Base-by-base conservation (phyloP, 1,140 invertebrate species). In the Dryas iulia region DNA sequence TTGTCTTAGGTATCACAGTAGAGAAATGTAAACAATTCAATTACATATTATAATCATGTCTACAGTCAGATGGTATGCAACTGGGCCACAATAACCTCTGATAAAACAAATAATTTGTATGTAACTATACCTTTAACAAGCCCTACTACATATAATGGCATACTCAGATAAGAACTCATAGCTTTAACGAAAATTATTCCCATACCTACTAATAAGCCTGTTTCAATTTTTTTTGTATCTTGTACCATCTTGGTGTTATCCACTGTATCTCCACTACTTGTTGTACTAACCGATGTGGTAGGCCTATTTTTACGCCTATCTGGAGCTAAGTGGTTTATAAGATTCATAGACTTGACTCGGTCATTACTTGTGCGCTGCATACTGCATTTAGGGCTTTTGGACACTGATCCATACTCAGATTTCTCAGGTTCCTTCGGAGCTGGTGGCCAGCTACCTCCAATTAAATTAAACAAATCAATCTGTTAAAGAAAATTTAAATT, bases 391-490 rank as follows among this genome's bases (percentile, higher is more conserved):
- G 56, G 64, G 23, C 25, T 79, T 12, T 69, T 62, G n/a, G 81
- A 77, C 62, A 82, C 74, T 73, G 85, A 82, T 52, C 87, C 87
- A 90, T 91, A 90, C 72, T 86, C 83, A 23, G 76, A 71, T 63
- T 67, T 71, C 66, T 86, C 82, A 23, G 81, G 84, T 47, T 77
- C 85, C 53, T 78, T 79, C 11, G 89, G 89, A 33, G 89, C 86
- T 67, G 89, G 89, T 56, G 89, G 89, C 87, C 89, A 91, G 69
- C 84, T 86, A 11, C 86, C 89, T 65, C 87, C 87, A 72, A 91
- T 91, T 26, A 91, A 65, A 61, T 83, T 82, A 72, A 83, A 89
- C 59, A 91, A 73, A 57, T 91, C 87, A 70, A 91, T 69, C 89
- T 91, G 73, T 39, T 86, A 58, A 68, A 72, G n/a, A 71, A 52